A percentile compares a stretch with the other conserved stretches of the same genome.
These are phyloP conservation scores for Drosophila sucinea DNA, from an alignment of 1,140 invertebrate species.

Conservation along the genomic window DNA sequence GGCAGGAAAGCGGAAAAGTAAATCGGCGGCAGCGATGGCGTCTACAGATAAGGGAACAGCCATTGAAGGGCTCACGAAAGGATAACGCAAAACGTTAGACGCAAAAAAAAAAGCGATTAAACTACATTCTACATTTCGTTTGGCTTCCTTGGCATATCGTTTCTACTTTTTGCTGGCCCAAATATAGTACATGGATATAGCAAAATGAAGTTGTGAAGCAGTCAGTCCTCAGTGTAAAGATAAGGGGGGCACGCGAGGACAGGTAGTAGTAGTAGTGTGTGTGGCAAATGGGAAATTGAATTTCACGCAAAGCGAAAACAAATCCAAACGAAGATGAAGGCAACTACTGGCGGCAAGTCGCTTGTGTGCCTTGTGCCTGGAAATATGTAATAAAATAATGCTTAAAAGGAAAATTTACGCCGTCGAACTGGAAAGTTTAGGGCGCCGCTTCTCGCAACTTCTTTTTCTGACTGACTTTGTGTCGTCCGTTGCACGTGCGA, in stretches of 20 bases:
- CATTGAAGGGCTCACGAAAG: constrained; percentile 68
- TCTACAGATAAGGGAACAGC: constrained; percentile 71
- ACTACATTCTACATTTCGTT: constrained; percentile 26
- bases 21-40: constrained; percentile 74
- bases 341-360: constrained; percentile 33
- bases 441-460: constrained; percentile 17
- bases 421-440: constrained; percentile 70
- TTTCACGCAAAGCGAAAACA: constrained; percentile 75
- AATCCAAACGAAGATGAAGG: constrained; percentile 58
- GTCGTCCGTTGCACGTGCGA: constrained; percentile 67
- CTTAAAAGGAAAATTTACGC: constrained; percentile 74
- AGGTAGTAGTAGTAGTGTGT: constrained; percentile 31
- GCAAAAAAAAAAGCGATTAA: constrained; percentile 61
- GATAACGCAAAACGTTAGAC: constrained; percentile 40
- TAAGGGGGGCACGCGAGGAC: constrained; percentile 32
- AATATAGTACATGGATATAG: constrained; percentile 32
- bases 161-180: constrained; percentile 5
- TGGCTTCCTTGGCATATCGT: constrained; percentile 18
- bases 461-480: constrained; percentile 9
- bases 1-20: constrained; percentile 57
- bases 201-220: constrained; percentile 37
- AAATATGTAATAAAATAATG: constrained; percentile 77
- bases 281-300: constrained; percentile 76
- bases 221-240: constrained; percentile 38
- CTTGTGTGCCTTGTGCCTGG: constrained; percentile 19